Percentiles rank a stretch among this genome's conserved stretches.
These are phyloP conservation scores for Garra rufa DNA, from an alignment of 2,113 vertebrate species.

Conservation along the genomic window DNA sequence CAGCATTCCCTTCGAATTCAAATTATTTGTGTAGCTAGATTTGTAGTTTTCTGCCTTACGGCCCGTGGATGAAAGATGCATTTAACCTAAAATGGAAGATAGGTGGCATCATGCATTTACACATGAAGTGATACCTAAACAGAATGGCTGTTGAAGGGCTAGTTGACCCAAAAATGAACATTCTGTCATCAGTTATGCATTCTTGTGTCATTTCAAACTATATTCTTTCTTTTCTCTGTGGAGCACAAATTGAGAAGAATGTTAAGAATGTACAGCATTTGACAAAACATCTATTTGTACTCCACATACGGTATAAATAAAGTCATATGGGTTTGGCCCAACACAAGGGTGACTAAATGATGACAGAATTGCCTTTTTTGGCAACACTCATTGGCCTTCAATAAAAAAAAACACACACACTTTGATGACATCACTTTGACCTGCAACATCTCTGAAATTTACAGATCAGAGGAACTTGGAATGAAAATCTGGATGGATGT, in stretches of 20 bases:
- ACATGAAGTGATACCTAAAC: neutral
- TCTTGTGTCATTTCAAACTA: neutral
- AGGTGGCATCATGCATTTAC: neutral
- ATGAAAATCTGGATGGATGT: constrained; percentile 73
- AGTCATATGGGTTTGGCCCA: neutral
- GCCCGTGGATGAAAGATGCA: constrained; percentile 20
- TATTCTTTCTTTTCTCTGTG: neutral
- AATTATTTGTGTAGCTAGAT: constrained; percentile 8
- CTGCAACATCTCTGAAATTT: constrained; percentile 63
- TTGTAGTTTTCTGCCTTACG: constrained; percentile 19
- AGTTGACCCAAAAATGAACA: neutral
- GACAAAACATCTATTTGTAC: neutral
- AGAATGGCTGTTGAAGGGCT: constrained; percentile 1
- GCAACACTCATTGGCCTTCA: neutral
- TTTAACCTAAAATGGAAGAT: constrained; percentile 53
- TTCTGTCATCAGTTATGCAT: neutral
- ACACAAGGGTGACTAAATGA: neutral
- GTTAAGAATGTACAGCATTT: neutral
- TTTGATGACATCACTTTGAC: constrained; percentile 65
- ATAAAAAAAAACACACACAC: constrained; percentile 39
- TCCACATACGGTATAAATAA: neutral
- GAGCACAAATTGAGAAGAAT: neutral
- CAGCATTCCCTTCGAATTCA: constrained; percentile 39
- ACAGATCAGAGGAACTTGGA: constrained; percentile 64
- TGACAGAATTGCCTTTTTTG: neutral